Percentiles rank a stretch among this genome's conserved stretches.
Evolutionary conservation across 1,140 invertebrate genomes (phyloP).

Genomic region (Coelopa frigida): DNA sequence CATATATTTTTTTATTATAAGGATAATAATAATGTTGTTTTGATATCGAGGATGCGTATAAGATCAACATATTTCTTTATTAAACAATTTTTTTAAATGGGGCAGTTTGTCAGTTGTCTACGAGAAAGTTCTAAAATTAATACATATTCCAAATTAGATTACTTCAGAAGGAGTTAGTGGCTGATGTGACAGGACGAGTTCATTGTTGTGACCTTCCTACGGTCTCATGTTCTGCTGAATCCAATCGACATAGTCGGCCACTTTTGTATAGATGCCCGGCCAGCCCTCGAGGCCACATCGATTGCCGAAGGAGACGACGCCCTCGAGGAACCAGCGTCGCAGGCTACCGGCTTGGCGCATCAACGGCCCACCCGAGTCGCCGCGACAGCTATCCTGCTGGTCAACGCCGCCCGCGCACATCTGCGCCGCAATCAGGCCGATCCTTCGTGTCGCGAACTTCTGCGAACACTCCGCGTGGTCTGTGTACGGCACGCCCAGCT

Average conservation of each 20-base stretch:
- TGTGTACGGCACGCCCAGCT: constrained; percentile 49
- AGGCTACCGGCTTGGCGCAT: constrained; percentile 51
- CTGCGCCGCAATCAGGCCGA: constrained; percentile 42
- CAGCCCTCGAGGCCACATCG: constrained; percentile 61
- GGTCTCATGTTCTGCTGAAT: constrained; percentile 52
- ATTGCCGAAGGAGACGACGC: constrained; percentile 70
- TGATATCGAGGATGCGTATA: no score
- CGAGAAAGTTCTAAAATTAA: no score
- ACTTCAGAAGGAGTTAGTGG: no score
- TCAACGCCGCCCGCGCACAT: constrained; percentile 59
- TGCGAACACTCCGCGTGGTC: constrained; percentile 45
- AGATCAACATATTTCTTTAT: no score
- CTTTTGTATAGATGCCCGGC: constrained; percentile 73
- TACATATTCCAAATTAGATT: no score
- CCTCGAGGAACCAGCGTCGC: constrained; percentile 47
- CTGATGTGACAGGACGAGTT: no score
- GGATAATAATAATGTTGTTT: no score
- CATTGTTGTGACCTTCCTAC: no score
- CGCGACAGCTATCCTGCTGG: constrained; percentile 60
- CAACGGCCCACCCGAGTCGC: constrained; percentile 72
- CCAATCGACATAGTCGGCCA: constrained; percentile 63
- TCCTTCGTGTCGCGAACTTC: constrained; percentile 44
- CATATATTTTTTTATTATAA: no score
- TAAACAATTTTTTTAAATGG: no score
- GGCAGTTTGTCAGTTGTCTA: no score